A percentile compares a stretch with the other conserved stretches of the same genome.
These are phyloP conservation scores for Athrips mouffetella DNA, from an alignment of 2,888 invertebrate genomes.

Conservation along the genomic window DNA sequence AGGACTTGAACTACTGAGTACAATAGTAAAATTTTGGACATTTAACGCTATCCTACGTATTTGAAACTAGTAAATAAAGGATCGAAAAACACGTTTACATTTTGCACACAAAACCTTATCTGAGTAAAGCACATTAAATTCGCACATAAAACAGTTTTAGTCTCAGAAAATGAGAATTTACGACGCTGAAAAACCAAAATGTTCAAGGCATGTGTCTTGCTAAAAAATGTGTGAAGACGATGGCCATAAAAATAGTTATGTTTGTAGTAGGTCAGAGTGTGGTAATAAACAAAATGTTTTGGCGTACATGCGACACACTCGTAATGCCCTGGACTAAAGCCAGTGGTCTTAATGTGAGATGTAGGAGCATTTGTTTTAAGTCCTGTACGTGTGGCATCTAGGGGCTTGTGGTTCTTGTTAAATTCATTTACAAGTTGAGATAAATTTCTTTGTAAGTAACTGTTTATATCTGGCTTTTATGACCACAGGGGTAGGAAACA, in stretches of 20 bases:
- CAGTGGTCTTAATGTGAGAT: slow-evolving; percentile 12
- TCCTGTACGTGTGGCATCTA: background rate
- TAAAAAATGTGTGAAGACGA: slow-evolving; percentile 21
- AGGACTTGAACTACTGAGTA: too few relatives aligned
- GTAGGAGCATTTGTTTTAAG: slow-evolving; percentile 7
- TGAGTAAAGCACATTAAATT: background rate
- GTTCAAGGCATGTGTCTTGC: background rate
- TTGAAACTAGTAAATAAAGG: too few relatives aligned
- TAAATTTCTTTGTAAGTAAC: too few relatives aligned
- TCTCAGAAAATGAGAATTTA: background rate
- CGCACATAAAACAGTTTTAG: background rate
- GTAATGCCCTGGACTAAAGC: slow-evolving; percentile 10
- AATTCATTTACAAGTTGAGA: too few relatives aligned
- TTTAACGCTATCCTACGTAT: too few relatives aligned
- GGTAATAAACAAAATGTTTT: slow-evolving; percentile 26
- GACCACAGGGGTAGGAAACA: too few relatives aligned
- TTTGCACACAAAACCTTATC: background rate
- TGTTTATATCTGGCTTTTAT: too few relatives aligned
- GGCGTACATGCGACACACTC: slow-evolving; percentile 5
- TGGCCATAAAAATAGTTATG: slow-evolving; percentile 26
- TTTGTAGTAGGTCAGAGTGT: slow-evolving; percentile 24
- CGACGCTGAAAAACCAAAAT: background rate
- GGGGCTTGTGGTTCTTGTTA: background rate
- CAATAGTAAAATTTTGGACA: too few relatives aligned
- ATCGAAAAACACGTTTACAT: background rate